Evolutionary conservation across 2,888 invertebrate species (phyloP).

Genomic region (Ormyrus nitidulus): DNA sequence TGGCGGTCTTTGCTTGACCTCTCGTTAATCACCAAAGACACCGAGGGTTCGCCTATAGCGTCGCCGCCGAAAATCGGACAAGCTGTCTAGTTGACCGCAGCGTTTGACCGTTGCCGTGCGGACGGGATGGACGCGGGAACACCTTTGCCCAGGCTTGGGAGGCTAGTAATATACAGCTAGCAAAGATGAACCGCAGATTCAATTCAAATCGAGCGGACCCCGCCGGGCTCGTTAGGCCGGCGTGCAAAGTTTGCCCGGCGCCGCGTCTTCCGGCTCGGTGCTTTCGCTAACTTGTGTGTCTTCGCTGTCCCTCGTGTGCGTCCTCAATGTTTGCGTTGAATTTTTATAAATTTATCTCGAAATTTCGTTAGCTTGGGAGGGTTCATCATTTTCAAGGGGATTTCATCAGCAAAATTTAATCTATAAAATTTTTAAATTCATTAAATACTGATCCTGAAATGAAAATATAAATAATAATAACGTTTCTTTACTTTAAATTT

Average conservation of each 20-base stretch:
- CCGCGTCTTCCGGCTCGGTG: conserved; percentile 8
- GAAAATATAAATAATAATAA: too few species aligned
- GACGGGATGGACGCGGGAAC: conserved; percentile 50
- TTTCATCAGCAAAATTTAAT: not conserved
- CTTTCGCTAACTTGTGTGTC: conserved; percentile 10
- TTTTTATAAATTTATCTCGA: not conserved
- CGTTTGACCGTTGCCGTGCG: conserved; percentile 66
- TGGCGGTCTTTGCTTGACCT: conserved; percentile 68
- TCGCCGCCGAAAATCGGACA: conserved; percentile 61
- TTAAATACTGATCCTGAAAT: not conserved
- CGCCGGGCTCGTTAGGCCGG: conserved; percentile 40
- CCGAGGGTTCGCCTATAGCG: conserved; percentile 59
- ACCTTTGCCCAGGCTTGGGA: conserved; percentile 34
- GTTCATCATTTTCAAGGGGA: too few species aligned
- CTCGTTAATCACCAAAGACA: conserved; percentile 75
- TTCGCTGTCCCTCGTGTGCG: not conserved
- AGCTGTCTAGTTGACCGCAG: conserved; percentile 74
- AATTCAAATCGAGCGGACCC: conserved; percentile 56
- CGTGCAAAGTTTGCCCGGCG: conserved; percentile 31
- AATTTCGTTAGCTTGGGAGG: not conserved
- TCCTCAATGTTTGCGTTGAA: not conserved
- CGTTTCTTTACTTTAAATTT: too few species aligned
- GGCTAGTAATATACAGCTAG: conserved; percentile 39
- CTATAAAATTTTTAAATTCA: conserved; percentile 1
- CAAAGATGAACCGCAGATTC: conserved; percentile 58